These are phyloP conservation scores for Strigamia maritima DNA, from an alignment of 2,888 invertebrate species.

Conservation along the genomic window DNA sequence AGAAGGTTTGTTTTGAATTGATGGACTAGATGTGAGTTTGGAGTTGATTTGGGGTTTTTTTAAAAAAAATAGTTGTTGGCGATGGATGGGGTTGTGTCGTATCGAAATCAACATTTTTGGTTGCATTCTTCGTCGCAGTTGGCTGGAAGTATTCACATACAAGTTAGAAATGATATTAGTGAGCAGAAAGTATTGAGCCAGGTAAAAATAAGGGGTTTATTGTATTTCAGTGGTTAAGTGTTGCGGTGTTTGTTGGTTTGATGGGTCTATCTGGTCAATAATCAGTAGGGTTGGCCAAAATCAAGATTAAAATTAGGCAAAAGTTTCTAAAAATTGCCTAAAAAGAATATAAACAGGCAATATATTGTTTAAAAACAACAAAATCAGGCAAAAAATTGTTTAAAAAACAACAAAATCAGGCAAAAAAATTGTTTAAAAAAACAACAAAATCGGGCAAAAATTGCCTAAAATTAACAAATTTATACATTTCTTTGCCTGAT, in stretches of 20 bases:
- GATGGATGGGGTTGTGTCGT: constrained; percentile 56
- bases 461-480: no score
- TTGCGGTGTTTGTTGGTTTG: background rate
- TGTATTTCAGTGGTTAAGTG: background rate
- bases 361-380: no score
- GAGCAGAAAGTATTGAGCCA: constrained; percentile 53
- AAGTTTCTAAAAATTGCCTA: no score
- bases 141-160: constrained; percentile 54
- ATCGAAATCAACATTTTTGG: constrained; percentile 57
- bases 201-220: constrained; percentile 49
- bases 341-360: no score
- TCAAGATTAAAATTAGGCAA: no score
- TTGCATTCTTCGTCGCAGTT: constrained; percentile 54
- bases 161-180: constrained; percentile 50
- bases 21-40: no score
- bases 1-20: constrained; percentile 43
- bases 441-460: no score
- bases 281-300: no score
- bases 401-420: no score
- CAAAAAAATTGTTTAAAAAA: no score
- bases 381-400: no score
- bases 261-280: background rate
- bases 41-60: background rate
- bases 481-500: no score
- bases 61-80: constrained; percentile 52